These are phyloP conservation scores for Harpagoxenus sublaevis DNA, from an alignment of 2,888 invertebrate species.

Conservation along the genomic window DNA sequence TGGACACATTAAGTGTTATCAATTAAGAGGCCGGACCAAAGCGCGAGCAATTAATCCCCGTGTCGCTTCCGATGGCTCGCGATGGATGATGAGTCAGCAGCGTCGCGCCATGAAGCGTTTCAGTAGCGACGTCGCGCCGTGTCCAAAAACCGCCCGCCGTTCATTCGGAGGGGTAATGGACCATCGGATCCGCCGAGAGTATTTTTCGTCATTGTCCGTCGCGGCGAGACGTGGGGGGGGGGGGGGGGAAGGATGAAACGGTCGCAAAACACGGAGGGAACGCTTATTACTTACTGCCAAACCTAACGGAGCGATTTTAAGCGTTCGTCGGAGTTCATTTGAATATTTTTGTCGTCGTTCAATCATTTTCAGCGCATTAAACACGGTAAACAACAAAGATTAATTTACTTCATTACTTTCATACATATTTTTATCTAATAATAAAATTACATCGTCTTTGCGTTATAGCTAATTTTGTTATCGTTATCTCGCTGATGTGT, in stretches of 20 bases:
- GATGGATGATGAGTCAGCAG: slow-evolving; percentile 58
- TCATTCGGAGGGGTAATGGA: slow-evolving; percentile 62
- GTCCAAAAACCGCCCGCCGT: slow-evolving; percentile 45
- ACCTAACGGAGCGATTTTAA: neutral
- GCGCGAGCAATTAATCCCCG: slow-evolving; percentile 63
- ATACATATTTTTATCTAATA: neutral
- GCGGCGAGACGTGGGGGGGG: neutral
- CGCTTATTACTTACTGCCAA: neutral
- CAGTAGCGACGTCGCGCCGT: neutral
- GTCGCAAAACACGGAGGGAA: neutral
- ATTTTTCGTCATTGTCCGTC: slow-evolving; percentile 35
- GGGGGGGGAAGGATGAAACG: neutral
- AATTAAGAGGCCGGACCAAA: slow-evolving; percentile 60
- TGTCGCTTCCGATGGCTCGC: neutral
- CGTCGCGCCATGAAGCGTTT: slow-evolving; percentile 41
- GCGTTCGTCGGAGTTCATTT: neutral
- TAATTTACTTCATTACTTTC: neutral
- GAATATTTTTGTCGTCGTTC: neutral
- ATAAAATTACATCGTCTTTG: neutral
- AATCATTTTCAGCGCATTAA: neutral
- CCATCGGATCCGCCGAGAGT: slow-evolving; percentile 30
- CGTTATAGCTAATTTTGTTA: neutral
- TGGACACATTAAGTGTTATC: slow-evolving; percentile 37
- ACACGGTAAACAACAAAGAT: neutral
- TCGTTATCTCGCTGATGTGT: neutral